These are phyloP conservation scores for Ladona fulva DNA, from an alignment of 1,140 invertebrate species.

Conservation along the genomic window DNA sequence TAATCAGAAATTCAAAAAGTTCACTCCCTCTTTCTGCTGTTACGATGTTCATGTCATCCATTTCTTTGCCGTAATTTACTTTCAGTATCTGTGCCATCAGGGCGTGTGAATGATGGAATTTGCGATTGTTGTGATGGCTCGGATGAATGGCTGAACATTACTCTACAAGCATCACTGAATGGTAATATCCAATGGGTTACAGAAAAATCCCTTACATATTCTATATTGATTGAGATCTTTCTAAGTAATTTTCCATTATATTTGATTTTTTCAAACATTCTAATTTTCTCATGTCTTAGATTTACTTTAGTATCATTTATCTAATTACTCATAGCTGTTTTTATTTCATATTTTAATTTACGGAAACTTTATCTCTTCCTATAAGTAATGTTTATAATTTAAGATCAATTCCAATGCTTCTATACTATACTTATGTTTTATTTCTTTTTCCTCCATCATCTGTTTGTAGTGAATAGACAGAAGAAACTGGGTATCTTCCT, in stretches of 20 bases:
- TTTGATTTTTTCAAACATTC: not conserved
- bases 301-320: not conserved
- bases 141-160: constrained; percentile 51
- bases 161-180: constrained; percentile 16
- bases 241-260: not conserved
- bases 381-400: not conserved
- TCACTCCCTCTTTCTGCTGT: no score
- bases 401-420: not conserved
- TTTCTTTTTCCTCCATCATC: constrained; percentile 17
- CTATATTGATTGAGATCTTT: not conserved
- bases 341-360: not conserved
- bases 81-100: constrained; percentile 43
- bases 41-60: not conserved
- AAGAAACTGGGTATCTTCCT: constrained; percentile 24
- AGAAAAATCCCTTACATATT: not conserved
- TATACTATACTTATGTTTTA: constrained; percentile 5
- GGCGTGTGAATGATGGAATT: constrained; percentile 83
- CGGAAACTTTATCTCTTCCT: not conserved
- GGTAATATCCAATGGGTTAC: not conserved
- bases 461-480: constrained; percentile 26
- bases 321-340: not conserved
- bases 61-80: not conserved
- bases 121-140: constrained; percentile 87
- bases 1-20: no score
- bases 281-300: not conserved